phyloP scores from a whole-genome alignment of 2,888 invertebrate species.

The Tachina grossa region DNA sequence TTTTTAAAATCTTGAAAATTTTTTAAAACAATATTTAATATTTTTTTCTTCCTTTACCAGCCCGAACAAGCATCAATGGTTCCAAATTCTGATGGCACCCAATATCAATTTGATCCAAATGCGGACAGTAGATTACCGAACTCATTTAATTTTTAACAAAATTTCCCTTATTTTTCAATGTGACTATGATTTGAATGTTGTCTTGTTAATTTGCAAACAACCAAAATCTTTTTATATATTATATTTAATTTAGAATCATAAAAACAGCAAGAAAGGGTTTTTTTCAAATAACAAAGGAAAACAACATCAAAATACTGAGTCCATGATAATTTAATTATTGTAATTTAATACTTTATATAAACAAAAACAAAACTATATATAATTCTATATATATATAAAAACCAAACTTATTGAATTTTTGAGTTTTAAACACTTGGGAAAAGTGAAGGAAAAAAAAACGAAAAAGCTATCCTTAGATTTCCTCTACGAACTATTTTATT shows the following conservation, averaged over 20 bases:
- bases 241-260: conserved; percentile 69
- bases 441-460: conserved; percentile 42
- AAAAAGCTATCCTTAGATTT: conserved; percentile 51
- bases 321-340: conserved; percentile 73
- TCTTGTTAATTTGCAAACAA: conserved; percentile 67
- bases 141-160: conserved; percentile 80
- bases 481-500: conserved; percentile 45
- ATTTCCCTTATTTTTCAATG: conserved; percentile 70
- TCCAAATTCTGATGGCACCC: conserved; percentile 89
- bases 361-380: conserved; percentile 63
- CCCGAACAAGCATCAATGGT: conserved; percentile 84
- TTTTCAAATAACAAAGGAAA: conserved; percentile 66
- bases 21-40: neutral
- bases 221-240: conserved; percentile 65
- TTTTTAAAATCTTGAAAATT: neutral
- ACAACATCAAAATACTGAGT: conserved; percentile 66
- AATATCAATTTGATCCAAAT: conserved; percentile 94
- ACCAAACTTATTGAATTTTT: conserved; percentile 68
- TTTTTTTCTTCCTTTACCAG: conserved; percentile 71
- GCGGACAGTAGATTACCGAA: conserved; percentile 82
- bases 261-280: conserved; percentile 59
- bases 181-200: conserved; percentile 70
- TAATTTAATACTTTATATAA: conserved; percentile 73
- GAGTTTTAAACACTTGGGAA: conserved; percentile 62
- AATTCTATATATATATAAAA: conserved; percentile 67